phyloP scores from a whole-genome alignment of 2,888 invertebrate species.

The Branchinecta sandiegonensis region DNA sequence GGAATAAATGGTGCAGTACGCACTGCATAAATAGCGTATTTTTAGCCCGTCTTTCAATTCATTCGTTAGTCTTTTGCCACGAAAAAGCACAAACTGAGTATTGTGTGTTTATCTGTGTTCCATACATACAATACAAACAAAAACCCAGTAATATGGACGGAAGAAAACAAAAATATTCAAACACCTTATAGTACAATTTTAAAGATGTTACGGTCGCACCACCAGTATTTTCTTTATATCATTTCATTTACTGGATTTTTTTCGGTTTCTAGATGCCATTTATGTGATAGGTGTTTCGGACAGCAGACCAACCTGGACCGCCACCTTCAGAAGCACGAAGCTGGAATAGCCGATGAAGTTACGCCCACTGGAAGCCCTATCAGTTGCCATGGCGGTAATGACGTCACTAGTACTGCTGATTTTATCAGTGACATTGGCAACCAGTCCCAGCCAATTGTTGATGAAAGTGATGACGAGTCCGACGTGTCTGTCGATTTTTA shows the following conservation, averaged over 20 bases:
- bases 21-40: no score
- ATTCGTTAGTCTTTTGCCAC: no score
- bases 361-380: constrained; percentile 3
- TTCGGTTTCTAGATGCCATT: constrained; percentile 48
- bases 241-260: neutral
- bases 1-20: no score
- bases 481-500: constrained; percentile 6
- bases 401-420: constrained; percentile 11
- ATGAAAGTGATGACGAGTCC: constrained; percentile 8
- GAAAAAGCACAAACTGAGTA: no score
- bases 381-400: constrained; percentile 1
- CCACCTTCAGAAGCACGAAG: constrained; percentile 91
- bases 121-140: no score
- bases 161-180: no score
- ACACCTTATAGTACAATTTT: no score
- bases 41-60: no score
- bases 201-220: no score
- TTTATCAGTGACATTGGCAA: constrained; percentile 7
- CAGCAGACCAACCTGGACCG: constrained; percentile 97
- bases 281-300: constrained; percentile 95
- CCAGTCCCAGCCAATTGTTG: neutral
- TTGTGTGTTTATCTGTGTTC: no score
- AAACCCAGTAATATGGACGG: no score
- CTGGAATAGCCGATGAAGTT: neutral
- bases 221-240: no score